Evolutionary conservation across 2,113 vertebrate genomes (phyloP).

Genomic region (Macroglossus sobrinus): DNA sequence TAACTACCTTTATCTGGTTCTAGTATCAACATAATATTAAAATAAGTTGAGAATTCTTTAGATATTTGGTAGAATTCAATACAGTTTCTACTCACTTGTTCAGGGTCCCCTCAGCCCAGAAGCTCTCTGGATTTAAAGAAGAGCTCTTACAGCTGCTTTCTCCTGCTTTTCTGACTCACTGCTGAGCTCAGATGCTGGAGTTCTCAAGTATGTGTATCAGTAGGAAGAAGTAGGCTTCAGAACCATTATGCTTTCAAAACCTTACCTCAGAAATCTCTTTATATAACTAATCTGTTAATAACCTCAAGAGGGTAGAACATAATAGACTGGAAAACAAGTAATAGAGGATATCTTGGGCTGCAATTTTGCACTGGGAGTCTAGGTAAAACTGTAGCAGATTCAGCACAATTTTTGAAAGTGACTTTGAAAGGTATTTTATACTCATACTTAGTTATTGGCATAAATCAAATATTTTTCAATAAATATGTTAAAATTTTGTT

Average conservation of each 20-base stretch:
- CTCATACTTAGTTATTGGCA: background rate
- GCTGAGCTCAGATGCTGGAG: background rate
- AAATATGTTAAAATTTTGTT: background rate
- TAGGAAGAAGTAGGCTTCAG: background rate
- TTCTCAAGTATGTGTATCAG: background rate
- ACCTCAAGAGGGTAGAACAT: background rate
- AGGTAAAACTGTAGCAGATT: background rate
- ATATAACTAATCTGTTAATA: background rate
- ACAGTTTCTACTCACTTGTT: background rate
- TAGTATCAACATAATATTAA: background rate
- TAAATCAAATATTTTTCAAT: background rate
- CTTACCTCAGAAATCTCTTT: background rate
- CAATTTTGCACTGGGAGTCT: background rate
- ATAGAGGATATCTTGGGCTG: background rate
- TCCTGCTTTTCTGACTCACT: background rate
- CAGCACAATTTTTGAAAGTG: background rate
- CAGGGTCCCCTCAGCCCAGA: background rate
- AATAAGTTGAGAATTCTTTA: background rate
- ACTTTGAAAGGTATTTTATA: background rate
- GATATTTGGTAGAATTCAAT: background rate
- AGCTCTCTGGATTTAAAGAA: background rate
- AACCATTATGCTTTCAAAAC: background rate
- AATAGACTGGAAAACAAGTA: background rate
- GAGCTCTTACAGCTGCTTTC: background rate
- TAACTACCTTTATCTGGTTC: background rate